Conservation (phyloP, 2,797 vertebrate genomes). For the Amblyopsis hoosieri region DNA sequence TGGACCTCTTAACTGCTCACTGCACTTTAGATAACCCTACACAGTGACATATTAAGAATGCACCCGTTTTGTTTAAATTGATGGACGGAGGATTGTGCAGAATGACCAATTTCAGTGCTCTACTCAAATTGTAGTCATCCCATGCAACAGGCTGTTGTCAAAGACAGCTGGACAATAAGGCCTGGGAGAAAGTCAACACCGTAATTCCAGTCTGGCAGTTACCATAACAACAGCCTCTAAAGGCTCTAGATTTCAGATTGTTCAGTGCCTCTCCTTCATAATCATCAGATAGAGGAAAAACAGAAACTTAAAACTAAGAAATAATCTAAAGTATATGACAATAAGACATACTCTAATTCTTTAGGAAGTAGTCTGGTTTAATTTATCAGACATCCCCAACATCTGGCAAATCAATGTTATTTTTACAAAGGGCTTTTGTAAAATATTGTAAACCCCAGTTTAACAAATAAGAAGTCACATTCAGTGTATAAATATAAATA, state of each 20-base stretch:
- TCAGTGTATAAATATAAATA: conserved; percentile 42
- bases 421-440: neutral
- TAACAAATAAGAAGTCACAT: conserved; percentile 16
- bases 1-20: too few relatives aligned
- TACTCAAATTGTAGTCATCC: neutral
- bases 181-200: conserved; percentile 7
- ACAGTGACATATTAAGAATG: neutral
- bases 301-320: neutral
- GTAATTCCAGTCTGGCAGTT: conserved; percentile 7
- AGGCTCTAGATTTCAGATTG: conserved; percentile 8
- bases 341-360: neutral
- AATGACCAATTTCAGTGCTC: neutral
- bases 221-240: conserved; percentile 13
- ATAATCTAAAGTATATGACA: neutral
- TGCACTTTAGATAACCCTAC: neutral
- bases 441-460: neutral
- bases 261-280: conserved; percentile 7
- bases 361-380: neutral
- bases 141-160: neutral
- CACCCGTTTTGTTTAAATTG: neutral
- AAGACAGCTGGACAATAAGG: neutral
- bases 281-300: neutral
- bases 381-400: neutral
- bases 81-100: neutral
- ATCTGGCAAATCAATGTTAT: neutral